Percentiles rank a stretch among this genome's conserved stretches.
Evolutionary conservation across 2,113 vertebrate species (phyloP).

Genomic region (Ifrita kowaldi): DNA sequence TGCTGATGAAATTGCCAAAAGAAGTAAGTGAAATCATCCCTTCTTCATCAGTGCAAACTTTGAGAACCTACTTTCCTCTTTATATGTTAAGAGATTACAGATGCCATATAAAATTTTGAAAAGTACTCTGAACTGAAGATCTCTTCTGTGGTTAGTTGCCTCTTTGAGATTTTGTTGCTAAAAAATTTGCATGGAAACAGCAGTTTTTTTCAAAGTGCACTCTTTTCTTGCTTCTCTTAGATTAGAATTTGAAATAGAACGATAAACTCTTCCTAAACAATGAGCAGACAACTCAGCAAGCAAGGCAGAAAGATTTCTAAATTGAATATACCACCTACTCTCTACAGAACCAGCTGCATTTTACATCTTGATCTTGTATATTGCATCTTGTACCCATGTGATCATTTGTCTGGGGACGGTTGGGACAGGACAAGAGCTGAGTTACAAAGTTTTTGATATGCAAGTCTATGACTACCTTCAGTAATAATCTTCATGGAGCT

Average conservation of each 20-base stretch:
- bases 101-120: background rate
- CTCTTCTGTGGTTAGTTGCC: background rate
- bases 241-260: background rate
- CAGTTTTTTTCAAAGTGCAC: background rate
- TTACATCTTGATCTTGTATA: background rate
- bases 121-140: background rate
- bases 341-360: background rate
- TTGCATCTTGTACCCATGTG: background rate
- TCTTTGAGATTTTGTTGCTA: background rate
- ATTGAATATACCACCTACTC: background rate
- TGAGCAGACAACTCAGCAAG: background rate
- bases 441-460: background rate
- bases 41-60: background rate
- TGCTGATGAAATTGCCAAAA: conserved; percentile 83
- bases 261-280: background rate
- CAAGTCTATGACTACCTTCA: background rate
- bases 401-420: background rate
- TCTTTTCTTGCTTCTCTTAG: background rate
- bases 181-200: background rate
- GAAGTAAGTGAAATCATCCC: conserved; percentile 74
- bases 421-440: background rate
- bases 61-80: background rate
- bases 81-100: background rate
- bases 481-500: background rate
- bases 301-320: background rate